Evolutionary conservation across 1,140 invertebrate genomes (phyloP).

Genomic region (Geopemphigus sp.): DNA sequence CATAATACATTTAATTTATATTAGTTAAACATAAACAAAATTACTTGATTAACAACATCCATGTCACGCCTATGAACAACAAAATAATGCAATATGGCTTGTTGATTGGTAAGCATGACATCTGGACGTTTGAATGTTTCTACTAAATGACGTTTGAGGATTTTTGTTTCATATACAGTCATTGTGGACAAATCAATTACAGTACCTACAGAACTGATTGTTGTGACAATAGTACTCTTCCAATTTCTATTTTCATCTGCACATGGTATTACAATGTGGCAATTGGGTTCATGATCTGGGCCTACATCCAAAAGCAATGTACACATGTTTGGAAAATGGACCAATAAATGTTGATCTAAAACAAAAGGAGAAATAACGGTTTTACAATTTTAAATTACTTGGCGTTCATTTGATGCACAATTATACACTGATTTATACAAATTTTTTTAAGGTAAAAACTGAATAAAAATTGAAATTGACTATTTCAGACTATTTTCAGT

Average conservation of each 20-base stretch:
- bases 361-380: constrained; percentile 36
- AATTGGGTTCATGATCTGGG: constrained; percentile 73
- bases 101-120: constrained; percentile 57
- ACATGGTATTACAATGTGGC: constrained; percentile 64
- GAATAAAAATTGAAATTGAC: too few relatives aligned
- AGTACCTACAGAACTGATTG: constrained; percentile 17
- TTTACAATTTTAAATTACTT: too few relatives aligned
- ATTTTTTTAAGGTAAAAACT: too few relatives aligned
- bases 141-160: constrained; percentile 64
- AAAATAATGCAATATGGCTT: constrained; percentile 77
- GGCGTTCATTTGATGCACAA: too few relatives aligned
- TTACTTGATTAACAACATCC: constrained; percentile 60
- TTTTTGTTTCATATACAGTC: constrained; percentile 66
- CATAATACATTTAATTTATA: neutral
- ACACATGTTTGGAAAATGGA: constrained; percentile 74
- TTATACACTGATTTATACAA: too few relatives aligned
- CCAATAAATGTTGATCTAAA: constrained; percentile 71
- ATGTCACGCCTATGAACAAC: constrained; percentile 70
- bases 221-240: constrained; percentile 25
- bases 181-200: constrained; percentile 64
- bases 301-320: constrained; percentile 78
- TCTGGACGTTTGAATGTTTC: constrained; percentile 63
- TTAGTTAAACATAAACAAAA: neutral
- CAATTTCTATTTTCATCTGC: constrained; percentile 43
- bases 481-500: too few relatives aligned